Evolutionary conservation across 2,888 invertebrate genomes (phyloP).

Genomic region (Perizoma affinitatum): DNA sequence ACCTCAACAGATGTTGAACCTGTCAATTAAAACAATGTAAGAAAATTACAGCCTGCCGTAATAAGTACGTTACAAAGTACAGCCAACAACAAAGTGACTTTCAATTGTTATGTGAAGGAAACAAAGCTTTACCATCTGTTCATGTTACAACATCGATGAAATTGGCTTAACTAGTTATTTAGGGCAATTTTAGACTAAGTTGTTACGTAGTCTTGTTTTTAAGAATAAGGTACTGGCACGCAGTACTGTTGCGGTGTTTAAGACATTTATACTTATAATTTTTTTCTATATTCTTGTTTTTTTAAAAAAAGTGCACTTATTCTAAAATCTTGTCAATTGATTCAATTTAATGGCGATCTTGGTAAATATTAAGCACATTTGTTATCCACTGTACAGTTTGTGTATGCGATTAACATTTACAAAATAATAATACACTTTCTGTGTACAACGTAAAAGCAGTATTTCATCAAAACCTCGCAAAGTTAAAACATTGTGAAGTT

Average conservation of each 20-base stretch:
- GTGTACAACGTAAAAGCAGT: conserved; percentile 1
- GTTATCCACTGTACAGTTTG: conserved; percentile 13
- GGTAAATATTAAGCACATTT: conserved; percentile 2
- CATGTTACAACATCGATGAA: neutral
- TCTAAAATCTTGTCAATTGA: too few relatives aligned
- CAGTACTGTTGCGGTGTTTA: too few relatives aligned
- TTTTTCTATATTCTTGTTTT: too few relatives aligned
- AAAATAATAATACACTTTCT: conserved; percentile 22
- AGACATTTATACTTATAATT: too few relatives aligned
- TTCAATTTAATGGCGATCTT: too few relatives aligned
- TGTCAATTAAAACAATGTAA: conserved; percentile 33
- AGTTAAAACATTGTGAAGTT: neutral
- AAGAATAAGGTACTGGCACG: too few relatives aligned
- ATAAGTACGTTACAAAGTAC: conserved; percentile 27
- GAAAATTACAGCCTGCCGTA: conserved; percentile 29
- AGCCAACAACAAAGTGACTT: conserved; percentile 15
- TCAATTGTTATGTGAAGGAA: neutral
- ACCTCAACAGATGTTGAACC: conserved; percentile 24
- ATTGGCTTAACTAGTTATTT: too few relatives aligned
- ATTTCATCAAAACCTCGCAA: neutral
- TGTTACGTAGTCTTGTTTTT: too few relatives aligned
- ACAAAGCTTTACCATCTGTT: conserved; percentile 11
- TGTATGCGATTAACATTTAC: conserved; percentile 23
- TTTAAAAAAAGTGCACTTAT: too few relatives aligned
- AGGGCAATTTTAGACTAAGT: too few relatives aligned